phyloP scores from a whole-genome alignment of 2,113 vertebrate genomes.

The Prinia subflava region DNA sequence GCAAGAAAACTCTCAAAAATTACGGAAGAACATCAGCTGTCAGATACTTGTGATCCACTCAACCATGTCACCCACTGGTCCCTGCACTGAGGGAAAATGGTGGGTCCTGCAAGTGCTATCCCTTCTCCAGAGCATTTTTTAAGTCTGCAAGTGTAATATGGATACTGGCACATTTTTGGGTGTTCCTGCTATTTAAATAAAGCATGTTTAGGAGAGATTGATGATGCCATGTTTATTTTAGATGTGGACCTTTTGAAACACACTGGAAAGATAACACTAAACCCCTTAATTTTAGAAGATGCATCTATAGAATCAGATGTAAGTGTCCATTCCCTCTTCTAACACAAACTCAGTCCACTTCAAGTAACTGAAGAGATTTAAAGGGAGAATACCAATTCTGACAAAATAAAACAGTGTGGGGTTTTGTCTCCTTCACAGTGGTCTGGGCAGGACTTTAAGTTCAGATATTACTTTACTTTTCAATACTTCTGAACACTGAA shows the following conservation, averaged over 20 bases:
- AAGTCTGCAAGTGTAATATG: not conserved
- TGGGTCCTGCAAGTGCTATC: not conserved
- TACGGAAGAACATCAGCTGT: not conserved
- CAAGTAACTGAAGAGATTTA: not conserved
- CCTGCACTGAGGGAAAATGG: not conserved
- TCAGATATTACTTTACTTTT: not conserved
- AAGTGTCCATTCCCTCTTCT: not conserved
- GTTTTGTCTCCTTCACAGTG: not conserved
- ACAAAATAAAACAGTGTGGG: not conserved
- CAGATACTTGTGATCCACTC: not conserved
- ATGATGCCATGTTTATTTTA: not conserved
- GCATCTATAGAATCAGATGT: not conserved
- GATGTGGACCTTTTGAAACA: not conserved
- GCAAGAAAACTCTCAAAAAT: not conserved
- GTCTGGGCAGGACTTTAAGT: not conserved
- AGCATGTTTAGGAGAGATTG: not conserved
- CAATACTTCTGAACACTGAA: not conserved
- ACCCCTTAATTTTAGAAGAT: fast-evolving
- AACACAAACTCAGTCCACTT: not conserved
- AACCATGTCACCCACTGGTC: not conserved
- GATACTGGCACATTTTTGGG: not conserved
- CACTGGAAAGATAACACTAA: not conserved
- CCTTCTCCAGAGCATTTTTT: not conserved
- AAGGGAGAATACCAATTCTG: not conserved
- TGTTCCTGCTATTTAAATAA: not conserved